Evolutionary conservation across 1,140 invertebrate genomes (phyloP).

Genomic region (Coelopa frigida): DNA sequence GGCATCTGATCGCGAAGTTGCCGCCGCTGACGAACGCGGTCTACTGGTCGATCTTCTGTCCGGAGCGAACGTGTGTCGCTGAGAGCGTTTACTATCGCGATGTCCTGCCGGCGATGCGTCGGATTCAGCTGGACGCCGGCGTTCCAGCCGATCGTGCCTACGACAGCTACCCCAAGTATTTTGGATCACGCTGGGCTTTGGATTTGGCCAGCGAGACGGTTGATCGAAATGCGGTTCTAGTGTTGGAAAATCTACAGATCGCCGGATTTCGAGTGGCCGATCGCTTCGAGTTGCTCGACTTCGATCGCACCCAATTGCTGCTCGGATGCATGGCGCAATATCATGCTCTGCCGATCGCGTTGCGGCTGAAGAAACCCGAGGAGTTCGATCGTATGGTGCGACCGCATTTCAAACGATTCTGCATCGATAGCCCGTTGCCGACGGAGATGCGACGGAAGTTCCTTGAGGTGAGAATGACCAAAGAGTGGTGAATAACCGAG

Average conservation of each 20-base stretch:
- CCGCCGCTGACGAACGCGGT: conserved; percentile 52
- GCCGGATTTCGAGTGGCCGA: conserved; percentile 48
- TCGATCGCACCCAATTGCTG: conserved; percentile 46
- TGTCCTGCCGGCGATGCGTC: conserved; percentile 46
- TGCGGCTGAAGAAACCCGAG: conserved; percentile 48
- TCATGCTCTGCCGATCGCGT: conserved; percentile 52
- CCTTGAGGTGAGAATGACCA: conserved; percentile 9
- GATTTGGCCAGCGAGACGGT: conserved; percentile 40
- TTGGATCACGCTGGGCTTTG: conserved; percentile 48
- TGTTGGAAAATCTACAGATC: conserved; percentile 52
- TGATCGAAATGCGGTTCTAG: conserved; percentile 51
- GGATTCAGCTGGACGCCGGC: conserved; percentile 47
- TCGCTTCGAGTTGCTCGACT: conserved; percentile 47
- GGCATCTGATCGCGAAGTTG: conserved; percentile 52
- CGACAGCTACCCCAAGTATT: conserved; percentile 49
- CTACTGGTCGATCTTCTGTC: conserved; percentile 51
- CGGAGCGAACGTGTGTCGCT: conserved; percentile 52
- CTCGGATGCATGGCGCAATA: conserved; percentile 49
- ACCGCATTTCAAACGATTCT: conserved; percentile 37
- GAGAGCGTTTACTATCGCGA: conserved; percentile 52
- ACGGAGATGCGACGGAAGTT: conserved; percentile 12
- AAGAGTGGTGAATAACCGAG: neutral
- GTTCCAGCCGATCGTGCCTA: conserved; percentile 41
- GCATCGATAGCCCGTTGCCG: conserved; percentile 28
- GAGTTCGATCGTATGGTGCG: conserved; percentile 46